Conservation (phyloP, 2,888 invertebrate genomes). For the Lymantria dispar region DNA sequence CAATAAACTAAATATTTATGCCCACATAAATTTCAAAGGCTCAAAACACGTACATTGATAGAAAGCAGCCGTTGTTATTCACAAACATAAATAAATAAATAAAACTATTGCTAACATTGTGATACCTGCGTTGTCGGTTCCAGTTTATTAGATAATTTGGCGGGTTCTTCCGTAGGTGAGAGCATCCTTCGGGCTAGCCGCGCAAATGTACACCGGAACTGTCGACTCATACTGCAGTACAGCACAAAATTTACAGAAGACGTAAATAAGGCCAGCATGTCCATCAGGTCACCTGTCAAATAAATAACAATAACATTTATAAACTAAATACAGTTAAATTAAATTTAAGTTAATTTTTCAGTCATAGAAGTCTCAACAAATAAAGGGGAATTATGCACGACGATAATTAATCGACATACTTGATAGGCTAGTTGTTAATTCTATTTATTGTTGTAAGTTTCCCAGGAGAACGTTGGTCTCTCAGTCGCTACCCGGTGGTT, state of each 20-base stretch:
- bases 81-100: constrained; percentile 14
- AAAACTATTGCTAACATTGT: constrained; percentile 30
- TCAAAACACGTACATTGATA: neutral
- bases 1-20: neutral
- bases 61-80: neutral
- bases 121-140: constrained; percentile 76
- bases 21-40: neutral
- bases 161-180: constrained; percentile 63
- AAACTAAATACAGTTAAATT: too few species aligned
- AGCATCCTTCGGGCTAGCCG: constrained; percentile 85
- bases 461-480: too few species aligned
- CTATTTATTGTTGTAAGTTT: too few species aligned
- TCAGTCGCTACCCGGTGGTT: too few species aligned
- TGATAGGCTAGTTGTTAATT: too few species aligned
- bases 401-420: too few species aligned
- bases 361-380: too few species aligned
- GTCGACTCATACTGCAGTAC: constrained; percentile 96
- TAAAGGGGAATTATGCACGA: too few species aligned
- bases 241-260: constrained; percentile 95
- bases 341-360: too few species aligned
- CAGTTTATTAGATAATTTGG: constrained; percentile 63
- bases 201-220: constrained; percentile 92
- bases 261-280: constrained; percentile 93
- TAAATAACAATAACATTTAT: neutral
- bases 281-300: constrained; percentile 89